Percentiles rank a stretch among this genome's conserved stretches.
Evolutionary conservation across 2,797 vertebrate species (phyloP).

Genomic region (Acanthurus tractus): DNA sequence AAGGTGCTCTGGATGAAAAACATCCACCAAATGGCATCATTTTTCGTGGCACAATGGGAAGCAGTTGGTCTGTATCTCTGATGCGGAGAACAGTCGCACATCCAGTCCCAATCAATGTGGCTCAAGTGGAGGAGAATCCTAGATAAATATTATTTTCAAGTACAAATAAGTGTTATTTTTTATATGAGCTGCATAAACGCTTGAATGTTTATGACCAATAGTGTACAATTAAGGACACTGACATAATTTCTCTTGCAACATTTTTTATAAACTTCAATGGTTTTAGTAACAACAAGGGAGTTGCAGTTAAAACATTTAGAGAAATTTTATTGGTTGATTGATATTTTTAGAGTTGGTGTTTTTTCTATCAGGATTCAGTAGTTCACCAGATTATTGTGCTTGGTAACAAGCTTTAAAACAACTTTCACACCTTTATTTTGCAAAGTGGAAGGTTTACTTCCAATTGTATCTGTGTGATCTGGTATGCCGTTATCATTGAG

Average conservation of each 20-base stretch:
- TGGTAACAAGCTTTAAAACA: neutral
- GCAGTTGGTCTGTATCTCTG: constrained; percentile 7
- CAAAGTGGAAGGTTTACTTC: neutral
- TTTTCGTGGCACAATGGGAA: constrained; percentile 13
- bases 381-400: neutral
- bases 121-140: neutral
- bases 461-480: neutral
- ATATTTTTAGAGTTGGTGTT: too few relatives aligned
- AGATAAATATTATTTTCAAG: neutral
- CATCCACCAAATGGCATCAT: constrained; percentile 8
- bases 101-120: neutral
- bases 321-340: too few relatives aligned
- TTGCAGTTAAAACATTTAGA: too few relatives aligned
- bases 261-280: neutral
- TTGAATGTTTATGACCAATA: neutral
- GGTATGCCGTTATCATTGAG: too few relatives aligned
- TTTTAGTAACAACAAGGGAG: neutral
- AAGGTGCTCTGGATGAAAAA: constrained; percentile 30
- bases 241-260: neutral
- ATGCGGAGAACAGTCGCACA: constrained; percentile 5
- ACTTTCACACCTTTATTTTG: neutral
- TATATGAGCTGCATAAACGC: neutral
- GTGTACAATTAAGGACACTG: neutral
- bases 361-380: neutral
- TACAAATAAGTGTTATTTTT: neutral